Evolutionary conservation across 2,888 invertebrate genomes (phyloP).

Genomic region (Synanthedon myopaeformis): DNA sequence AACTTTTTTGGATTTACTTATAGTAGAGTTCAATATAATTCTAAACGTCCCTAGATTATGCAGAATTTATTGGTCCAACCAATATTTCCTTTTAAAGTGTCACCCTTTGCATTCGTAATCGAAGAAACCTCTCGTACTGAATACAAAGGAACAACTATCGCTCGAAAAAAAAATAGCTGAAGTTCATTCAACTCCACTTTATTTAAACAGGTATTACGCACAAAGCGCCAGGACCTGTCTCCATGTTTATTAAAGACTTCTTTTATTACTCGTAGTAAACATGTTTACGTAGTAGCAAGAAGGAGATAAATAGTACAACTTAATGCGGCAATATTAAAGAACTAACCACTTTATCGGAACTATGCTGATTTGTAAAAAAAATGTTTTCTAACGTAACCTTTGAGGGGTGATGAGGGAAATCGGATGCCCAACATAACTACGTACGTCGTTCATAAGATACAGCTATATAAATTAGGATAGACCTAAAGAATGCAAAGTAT

Average conservation of each 20-base stretch:
- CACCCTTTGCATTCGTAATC: slow-evolving; percentile 63
- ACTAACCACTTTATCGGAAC: too few relatives aligned
- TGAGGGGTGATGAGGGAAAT: too few relatives aligned
- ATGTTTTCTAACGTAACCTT: too few relatives aligned
- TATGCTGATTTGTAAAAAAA: too few relatives aligned
- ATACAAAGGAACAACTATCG: slow-evolving; percentile 47
- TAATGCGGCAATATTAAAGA: too few relatives aligned
- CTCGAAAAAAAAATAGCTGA: slow-evolving; percentile 34
- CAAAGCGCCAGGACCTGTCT: slow-evolving; percentile 8
- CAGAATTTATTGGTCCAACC: slow-evolving; percentile 28
- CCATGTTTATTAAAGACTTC: slow-evolving; percentile 1
- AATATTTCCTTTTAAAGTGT: slow-evolving; percentile 64
- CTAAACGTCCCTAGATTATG: slow-evolving; percentile 9
- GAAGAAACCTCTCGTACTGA: slow-evolving; percentile 51
- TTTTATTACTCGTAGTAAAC: slow-evolving; percentile 2
- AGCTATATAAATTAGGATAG: too few relatives aligned
- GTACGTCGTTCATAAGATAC: too few relatives aligned
- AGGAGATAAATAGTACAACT: too few relatives aligned
- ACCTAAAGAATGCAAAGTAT: too few relatives aligned
- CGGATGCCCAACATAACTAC: too few relatives aligned
- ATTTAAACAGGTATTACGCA: slow-evolving; percentile 15
- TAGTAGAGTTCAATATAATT: background rate
- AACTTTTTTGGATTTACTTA: too few relatives aligned
- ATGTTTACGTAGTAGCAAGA: background rate
- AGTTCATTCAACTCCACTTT: slow-evolving; percentile 53